A percentile compares a stretch with the other conserved stretches of the same genome.
These are phyloP conservation scores for Rhagoletis zephyria DNA, from an alignment of 1,140 invertebrate genomes.

Conservation along the genomic window DNA sequence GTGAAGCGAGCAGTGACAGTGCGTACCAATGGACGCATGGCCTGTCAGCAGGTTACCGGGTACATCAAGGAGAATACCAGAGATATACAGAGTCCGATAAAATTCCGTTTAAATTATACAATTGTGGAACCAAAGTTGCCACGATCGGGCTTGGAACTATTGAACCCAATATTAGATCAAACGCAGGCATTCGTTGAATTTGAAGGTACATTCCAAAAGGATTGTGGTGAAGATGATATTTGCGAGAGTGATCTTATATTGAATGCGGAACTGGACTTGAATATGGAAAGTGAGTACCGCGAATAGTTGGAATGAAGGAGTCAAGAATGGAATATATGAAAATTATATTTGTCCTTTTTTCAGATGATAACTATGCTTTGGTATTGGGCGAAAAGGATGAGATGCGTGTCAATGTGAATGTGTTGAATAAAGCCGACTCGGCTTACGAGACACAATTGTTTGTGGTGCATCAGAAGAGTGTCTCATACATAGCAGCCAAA, in stretches of 20 bases:
- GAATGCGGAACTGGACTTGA: slow-evolving; percentile 79
- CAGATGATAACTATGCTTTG: slow-evolving; percentile 75
- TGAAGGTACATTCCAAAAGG: slow-evolving; percentile 90
- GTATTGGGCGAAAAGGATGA: slow-evolving; percentile 84
- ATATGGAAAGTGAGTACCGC: slow-evolving; percentile 67
- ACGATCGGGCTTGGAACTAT: slow-evolving; percentile 83
- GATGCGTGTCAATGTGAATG: slow-evolving; percentile 83
- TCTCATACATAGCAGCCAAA: slow-evolving; percentile 84
- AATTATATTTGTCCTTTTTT: slow-evolving; percentile 20
- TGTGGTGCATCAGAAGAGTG: slow-evolving; percentile 82
- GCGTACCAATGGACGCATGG: slow-evolving; percentile 74
- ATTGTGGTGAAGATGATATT: slow-evolving; percentile 91
- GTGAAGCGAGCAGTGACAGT: slow-evolving; percentile 77
- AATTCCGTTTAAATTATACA: slow-evolving; percentile 88
- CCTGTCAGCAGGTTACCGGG: slow-evolving; percentile 83
- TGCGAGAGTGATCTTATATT: slow-evolving; percentile 90
- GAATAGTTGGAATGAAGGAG: not conserved
- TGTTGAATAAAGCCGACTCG: slow-evolving; percentile 87
- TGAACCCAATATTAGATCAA: slow-evolving; percentile 89
- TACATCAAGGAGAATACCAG: slow-evolving; percentile 88
- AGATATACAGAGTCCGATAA: slow-evolving; percentile 88
- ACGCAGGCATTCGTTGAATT: slow-evolving; percentile 87
- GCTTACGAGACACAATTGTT: slow-evolving; percentile 92
- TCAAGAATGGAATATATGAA: not conserved
- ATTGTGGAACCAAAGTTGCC: slow-evolving; percentile 80